Percentiles rank a stretch among this genome's conserved stretches.
phyloP scores from a whole-genome alignment of 1,140 invertebrate species.

The Thaumetopoea pityocampa region DNA sequence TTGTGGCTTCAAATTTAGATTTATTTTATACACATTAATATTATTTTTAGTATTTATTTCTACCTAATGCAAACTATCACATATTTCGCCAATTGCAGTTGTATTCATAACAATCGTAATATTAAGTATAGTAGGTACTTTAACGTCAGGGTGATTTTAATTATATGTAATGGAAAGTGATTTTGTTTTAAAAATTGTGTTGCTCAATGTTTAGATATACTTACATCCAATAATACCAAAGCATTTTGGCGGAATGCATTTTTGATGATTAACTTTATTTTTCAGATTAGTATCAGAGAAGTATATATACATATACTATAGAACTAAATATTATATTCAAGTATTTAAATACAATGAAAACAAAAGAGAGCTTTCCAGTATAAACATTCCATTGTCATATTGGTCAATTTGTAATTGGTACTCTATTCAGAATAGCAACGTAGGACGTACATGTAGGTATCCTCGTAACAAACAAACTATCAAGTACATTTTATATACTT shows the following conservation, averaged over 20 bases:
- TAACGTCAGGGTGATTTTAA: conserved; percentile 7
- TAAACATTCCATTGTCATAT: no score
- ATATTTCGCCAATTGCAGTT: neutral
- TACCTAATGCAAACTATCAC: neutral
- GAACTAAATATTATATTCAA: no score
- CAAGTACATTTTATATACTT: no score
- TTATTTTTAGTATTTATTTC: conserved; percentile 2
- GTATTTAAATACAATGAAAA: no score
- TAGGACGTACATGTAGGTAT: no score
- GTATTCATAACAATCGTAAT: neutral
- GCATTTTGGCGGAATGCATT: conserved; percentile 8
- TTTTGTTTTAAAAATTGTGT: conserved; percentile 1
- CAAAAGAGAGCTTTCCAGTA: no score
- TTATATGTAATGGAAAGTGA: conserved; percentile 1
- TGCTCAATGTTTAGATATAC: conserved; percentile 6
- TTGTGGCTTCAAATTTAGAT: conserved; percentile 6
- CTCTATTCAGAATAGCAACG: no score
- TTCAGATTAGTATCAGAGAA: no score
- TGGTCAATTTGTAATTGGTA: no score
- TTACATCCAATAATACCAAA: conserved; percentile 11
- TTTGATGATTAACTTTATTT: no score
- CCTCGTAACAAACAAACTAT: no score
- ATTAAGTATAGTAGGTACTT: conserved; percentile 5
- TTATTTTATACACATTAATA: conserved; percentile 2
- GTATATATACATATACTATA: no score